These are phyloP conservation scores for Marcusenius ussheri DNA, from an alignment of 2,113 vertebrate species.

Conservation along the genomic window DNA sequence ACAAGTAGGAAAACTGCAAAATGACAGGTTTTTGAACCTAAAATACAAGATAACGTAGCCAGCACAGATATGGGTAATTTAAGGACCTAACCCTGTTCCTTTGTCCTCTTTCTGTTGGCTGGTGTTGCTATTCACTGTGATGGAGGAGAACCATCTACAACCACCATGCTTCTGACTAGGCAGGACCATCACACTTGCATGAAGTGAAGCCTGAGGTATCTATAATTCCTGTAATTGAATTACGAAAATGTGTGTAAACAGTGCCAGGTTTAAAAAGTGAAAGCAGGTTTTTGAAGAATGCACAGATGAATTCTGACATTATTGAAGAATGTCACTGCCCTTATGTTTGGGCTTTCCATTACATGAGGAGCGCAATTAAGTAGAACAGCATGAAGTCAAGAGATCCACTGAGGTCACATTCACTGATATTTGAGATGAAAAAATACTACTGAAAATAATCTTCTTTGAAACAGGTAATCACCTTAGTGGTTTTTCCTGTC, in stretches of 20 bases:
- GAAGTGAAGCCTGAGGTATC: neutral
- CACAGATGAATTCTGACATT: neutral
- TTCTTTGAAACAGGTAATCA: constrained; percentile 3
- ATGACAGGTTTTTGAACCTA: neutral
- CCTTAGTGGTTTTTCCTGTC: neutral
- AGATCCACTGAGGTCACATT: neutral
- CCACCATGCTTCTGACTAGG: neutral
- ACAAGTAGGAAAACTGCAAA: neutral
- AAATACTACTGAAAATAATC: constrained; percentile 2
- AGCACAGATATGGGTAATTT: neutral
- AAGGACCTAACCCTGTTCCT: neutral
- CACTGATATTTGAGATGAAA: neutral
- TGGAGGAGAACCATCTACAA: neutral
- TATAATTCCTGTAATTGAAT: neutral
- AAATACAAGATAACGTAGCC: neutral
- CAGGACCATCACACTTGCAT: neutral
- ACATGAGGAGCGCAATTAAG: neutral
- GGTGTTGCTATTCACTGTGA: neutral
- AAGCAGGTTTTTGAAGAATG: neutral
- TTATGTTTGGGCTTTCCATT: neutral
- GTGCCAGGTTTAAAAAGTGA: neutral
- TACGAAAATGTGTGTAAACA: neutral
- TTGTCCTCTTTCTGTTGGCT: neutral
- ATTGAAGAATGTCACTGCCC: neutral
- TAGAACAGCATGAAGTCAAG: neutral